Base-by-base conservation (phyloP, 2,888 invertebrate species). In the Pammene aurita region DNA sequence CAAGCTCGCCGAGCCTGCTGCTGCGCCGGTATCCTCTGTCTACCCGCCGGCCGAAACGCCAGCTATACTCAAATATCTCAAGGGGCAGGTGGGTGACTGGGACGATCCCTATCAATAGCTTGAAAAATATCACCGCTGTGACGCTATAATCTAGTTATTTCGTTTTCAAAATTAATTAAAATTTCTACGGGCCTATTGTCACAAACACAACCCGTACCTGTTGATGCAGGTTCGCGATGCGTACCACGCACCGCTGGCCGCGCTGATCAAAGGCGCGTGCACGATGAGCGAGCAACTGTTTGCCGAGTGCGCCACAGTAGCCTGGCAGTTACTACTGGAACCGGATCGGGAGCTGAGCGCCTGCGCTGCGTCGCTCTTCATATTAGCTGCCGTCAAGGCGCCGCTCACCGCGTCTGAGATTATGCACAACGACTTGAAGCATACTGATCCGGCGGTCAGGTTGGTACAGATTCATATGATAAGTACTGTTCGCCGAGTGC, bases 301-400 rank as follows among this genome's bases (percentile, higher is more conserved):
- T 78, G 93, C 95, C 2, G 97, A 98, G 77, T 95, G 98, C 46
- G 94, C 99, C 71, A 97, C 97, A 0, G 96, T 98, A 0, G 97
- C 98, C 0, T 99, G 99, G 99, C 97, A 98, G 80, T 93, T 99
- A 16, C 92, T 99, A 6, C 87, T 99, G 52, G 99, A 99, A 82
- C 94, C 95, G n/a, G 98, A 98, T 82, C 94, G 97, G 75, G 97
- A 97, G 84, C 95, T 97, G 9, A 95, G 96, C 46, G 96, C 97
- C 0, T 94, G 96, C 58, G 96, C 97, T 41, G 97, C 98, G 0
- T 96, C 98, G 0, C 92, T 98, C 16, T 98, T 99, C 84, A 97
- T 99, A 74, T 94, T 99, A 72, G 96, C 97, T 0, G 97, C 99
- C 0, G 98, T 99, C 0, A 96, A 97, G 79, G 96, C 97, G 0